These are phyloP conservation scores for Grammatotria lemairii DNA, from an alignment of 2,113 vertebrate species.

Conservation along the genomic window DNA sequence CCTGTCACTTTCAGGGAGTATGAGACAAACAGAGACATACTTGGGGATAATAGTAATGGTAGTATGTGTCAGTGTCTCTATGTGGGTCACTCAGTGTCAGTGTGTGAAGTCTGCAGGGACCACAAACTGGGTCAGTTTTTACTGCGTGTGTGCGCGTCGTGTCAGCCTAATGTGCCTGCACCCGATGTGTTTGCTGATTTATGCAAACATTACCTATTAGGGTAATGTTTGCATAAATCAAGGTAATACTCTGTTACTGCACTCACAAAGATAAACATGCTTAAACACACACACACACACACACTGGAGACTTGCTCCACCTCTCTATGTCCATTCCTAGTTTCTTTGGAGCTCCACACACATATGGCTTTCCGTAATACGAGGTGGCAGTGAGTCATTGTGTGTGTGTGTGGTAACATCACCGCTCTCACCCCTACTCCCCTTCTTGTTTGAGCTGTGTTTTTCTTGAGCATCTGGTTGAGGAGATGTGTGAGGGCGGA, in stretches of 20 bases:
- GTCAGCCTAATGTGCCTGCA: not conserved
- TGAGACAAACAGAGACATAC: not conserved
- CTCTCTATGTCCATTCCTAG: not conserved
- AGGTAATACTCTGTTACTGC: not conserved
- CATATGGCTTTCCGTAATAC: slow-evolving; percentile 29
- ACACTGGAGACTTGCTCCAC: not conserved
- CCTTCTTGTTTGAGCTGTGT: not conserved
- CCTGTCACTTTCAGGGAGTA: not conserved
- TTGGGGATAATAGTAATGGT: not conserved
- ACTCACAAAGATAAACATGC: not conserved
- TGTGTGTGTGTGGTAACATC: not conserved
- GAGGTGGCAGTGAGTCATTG: slow-evolving; percentile 35
- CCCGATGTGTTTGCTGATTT: not conserved
- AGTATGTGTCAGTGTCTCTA: slow-evolving; percentile 6
- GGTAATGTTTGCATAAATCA: not conserved
- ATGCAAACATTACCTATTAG: not conserved
- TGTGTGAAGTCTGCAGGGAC: slow-evolving; percentile 24
- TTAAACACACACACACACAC: not conserved
- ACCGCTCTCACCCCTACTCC: not conserved
- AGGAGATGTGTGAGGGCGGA: slow-evolving; percentile 35
- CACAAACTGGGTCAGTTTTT: slow-evolving; percentile 42
- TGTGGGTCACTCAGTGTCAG: slow-evolving; percentile 38
- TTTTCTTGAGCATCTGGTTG: slow-evolving; percentile 9
- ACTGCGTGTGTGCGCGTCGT: not conserved
- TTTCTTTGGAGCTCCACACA: not conserved